Evolutionary conservation across 2,888 invertebrate species (phyloP).

Genomic region (Oeneis ivallda): DNA sequence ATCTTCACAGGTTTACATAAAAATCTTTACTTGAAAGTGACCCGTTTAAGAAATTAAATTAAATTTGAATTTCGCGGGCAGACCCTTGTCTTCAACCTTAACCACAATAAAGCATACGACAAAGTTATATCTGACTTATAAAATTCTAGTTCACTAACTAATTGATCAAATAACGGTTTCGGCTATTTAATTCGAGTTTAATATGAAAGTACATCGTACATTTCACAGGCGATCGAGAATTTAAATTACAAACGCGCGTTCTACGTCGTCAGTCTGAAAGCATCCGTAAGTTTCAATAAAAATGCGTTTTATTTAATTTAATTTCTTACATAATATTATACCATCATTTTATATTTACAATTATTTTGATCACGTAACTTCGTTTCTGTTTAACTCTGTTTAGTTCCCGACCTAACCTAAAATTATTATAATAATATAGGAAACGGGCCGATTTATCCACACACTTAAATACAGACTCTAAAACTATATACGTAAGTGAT

Average conservation of each 20-base stretch:
- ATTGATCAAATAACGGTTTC: too few species aligned
- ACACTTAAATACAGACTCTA: slow-evolving; percentile 6
- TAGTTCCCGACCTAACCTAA: slow-evolving; percentile 67
- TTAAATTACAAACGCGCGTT: background rate
- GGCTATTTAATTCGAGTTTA: too few species aligned
- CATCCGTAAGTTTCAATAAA: slow-evolving; percentile 28
- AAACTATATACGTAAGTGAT: background rate
- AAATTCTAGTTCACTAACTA: too few species aligned
- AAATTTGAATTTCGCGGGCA: too few species aligned
- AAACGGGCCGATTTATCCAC: slow-evolving; percentile 20
- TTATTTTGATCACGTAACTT: slow-evolving; percentile 65
- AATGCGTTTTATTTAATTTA: slow-evolving; percentile 37
- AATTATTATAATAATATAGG: slow-evolving; percentile 34
- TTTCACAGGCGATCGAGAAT: background rate
- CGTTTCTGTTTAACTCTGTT: slow-evolving; percentile 76
- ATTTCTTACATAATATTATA: slow-evolving; percentile 53
- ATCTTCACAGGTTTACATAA: too few species aligned
- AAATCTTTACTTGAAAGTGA: too few species aligned
- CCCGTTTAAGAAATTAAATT: too few species aligned
- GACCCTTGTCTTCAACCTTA: too few species aligned
- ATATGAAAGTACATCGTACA: too few species aligned
- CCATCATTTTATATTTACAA: slow-evolving; percentile 50
- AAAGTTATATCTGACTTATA: too few species aligned
- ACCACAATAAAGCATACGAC: too few species aligned
- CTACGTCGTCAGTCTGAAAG: background rate